These are phyloP conservation scores for Ciconia stormi DNA, from an alignment of 2,113 vertebrate genomes.

Conservation along the genomic window DNA sequence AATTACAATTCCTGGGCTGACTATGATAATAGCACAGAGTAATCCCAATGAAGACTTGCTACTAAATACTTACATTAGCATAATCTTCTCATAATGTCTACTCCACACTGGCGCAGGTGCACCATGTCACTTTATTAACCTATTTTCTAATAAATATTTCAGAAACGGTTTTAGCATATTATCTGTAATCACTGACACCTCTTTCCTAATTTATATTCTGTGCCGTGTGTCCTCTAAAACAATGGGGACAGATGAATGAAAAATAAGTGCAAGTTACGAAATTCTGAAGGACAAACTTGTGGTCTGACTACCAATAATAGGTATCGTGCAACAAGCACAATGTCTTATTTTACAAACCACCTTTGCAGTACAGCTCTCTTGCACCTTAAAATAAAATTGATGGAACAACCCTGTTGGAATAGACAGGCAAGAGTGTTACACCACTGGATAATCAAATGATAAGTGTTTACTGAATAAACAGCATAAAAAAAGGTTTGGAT, in stretches of 20 bases:
- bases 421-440: not conserved
- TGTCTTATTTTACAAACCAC: rapidly evolving
- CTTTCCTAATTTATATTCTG: not conserved
- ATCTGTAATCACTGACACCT: not conserved
- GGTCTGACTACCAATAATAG: not conserved
- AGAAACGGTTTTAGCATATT: not conserved
- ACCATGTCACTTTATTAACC: conserved; percentile 9
- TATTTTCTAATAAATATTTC: conserved; percentile 44
- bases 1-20: not conserved
- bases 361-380: not conserved
- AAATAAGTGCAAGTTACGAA: not conserved
- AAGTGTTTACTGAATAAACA: not conserved
- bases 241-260: not conserved
- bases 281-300: conserved; percentile 9
- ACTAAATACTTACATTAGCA: conserved; percentile 19
- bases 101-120: not conserved
- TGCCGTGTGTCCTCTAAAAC: not conserved
- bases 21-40: not conserved
- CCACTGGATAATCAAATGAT: not conserved
- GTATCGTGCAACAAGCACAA: rapidly evolving
- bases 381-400: not conserved
- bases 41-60: conserved; percentile 17
- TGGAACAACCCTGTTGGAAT: not conserved
- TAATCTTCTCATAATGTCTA: not conserved
- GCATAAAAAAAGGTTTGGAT: not conserved